Evolutionary conservation across 1,140 invertebrate genomes (phyloP), one percentile per base, ranked within the genome.

Genomic region (Brachystomella parvula): DNA sequence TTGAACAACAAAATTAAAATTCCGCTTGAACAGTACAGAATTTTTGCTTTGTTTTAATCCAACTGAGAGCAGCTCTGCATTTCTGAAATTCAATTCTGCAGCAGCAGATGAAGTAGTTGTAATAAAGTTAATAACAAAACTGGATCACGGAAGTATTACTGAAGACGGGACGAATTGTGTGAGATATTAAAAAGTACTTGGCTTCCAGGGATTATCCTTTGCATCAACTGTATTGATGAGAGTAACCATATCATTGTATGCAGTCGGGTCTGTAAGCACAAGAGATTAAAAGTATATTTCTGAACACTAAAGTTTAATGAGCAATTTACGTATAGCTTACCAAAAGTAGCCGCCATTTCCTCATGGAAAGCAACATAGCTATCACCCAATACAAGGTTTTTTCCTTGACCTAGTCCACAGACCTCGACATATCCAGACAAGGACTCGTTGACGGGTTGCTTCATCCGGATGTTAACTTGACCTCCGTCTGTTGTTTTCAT

Each of bases 361-460:
- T 67, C 66, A 26, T 73, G 72, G 63, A 75, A 73, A 2, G 49
- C 61, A 19, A 73, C 74, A 62, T 66, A 73, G 56, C 63, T 64
- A 62, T 76, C 73, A 47, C 70, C 75, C 17, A 74, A 15, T 15
- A 75, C 53, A n/a, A 70, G 49, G 47, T 68, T 73, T 44, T 72
- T 73, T 1, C 71, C 71, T 67, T 74, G 68, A 21, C 70, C 75
- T 33, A 71, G 72, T n/a, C 75, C 75, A 47, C 72, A 73, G n/a
- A 76, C 70, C 71, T 75, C 75, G 53, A 76, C 59, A 1, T 74
- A 47, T 21, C 75, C 75, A n/a, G 57, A 17, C 15, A 75, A 49
- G 12, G 71, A 64, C 58, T 75, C 74, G 15, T 58, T 58, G 9
- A 75, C 63, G 3, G 75, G 71, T 39, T 65, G 47, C 32, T 72